phyloP scores from a whole-genome alignment of 2,797 vertebrate genomes.

The Nyctibius grandis region DNA sequence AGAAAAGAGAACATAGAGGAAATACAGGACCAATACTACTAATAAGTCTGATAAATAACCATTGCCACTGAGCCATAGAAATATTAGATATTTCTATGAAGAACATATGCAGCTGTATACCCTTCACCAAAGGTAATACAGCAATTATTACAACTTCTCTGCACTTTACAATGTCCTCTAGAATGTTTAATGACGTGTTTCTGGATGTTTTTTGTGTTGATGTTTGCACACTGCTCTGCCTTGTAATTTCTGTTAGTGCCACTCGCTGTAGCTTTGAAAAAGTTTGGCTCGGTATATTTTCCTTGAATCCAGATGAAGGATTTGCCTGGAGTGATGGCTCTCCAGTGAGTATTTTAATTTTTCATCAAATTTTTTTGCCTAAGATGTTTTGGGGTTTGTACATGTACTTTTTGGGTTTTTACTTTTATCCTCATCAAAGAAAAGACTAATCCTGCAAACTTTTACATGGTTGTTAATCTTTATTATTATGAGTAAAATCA shows the following conservation, averaged over 20 bases:
- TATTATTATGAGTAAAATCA: neutral
- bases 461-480: neutral
- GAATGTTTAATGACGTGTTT: neutral
- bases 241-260: constrained; percentile 10
- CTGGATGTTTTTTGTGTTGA: neutral
- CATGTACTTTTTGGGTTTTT: neutral
- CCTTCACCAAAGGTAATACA: neutral
- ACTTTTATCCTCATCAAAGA: neutral
- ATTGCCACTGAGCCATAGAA: neutral
- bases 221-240: neutral
- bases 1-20: neutral
- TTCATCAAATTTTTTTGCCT: neutral
- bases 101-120: neutral
- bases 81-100: neutral
- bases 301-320: constrained; percentile 76
- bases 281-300: constrained; percentile 85
- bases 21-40: neutral
- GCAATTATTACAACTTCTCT: neutral
- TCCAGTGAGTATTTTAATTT: constrained; percentile 75
- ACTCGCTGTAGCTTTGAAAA: neutral
- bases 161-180: neutral
- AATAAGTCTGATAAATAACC: neutral
- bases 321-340: constrained; percentile 88
- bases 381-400: neutral
- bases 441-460: neutral